Evolutionary conservation across 2,888 invertebrate species (phyloP).

Genomic region (Galerucella calmariensis): DNA sequence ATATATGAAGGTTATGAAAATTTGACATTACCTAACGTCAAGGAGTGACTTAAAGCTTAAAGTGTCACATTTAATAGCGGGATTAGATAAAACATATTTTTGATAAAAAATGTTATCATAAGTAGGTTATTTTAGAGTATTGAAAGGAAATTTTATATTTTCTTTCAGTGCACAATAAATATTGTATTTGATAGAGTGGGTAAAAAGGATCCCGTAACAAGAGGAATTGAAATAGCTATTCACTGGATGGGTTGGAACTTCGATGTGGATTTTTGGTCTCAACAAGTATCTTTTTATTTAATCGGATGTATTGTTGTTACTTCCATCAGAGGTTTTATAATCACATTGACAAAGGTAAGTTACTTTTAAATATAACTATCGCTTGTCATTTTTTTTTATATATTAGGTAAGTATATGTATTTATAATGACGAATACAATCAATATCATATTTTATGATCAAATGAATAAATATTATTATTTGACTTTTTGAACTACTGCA

Average conservation of each 20-base stretch:
- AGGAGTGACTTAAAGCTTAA: no score
- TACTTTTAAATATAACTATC: not conserved
- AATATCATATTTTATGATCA: no score
- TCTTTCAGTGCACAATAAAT: constrained; percentile 90
- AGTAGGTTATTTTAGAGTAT: not conserved
- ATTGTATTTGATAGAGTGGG: constrained; percentile 99
- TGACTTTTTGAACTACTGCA: no score
- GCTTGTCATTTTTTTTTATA: no score
- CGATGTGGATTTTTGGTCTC: constrained; percentile 99
- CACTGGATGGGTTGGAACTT: constrained; percentile 96
- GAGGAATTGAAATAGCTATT: constrained; percentile 95
- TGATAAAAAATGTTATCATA: no score
- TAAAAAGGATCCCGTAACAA: constrained; percentile 97
- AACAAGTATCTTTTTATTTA: constrained; percentile 96
- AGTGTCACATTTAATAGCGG: no score
- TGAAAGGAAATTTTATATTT: not conserved
- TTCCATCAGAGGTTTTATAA: constrained; percentile 93
- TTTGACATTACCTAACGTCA: no score
- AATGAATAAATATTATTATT: no score
- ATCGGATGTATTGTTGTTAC: constrained; percentile 98
- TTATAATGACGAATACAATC: no score
- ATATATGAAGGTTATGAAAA: no score
- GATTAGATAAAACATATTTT: no score
- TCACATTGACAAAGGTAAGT: constrained; percentile 94
- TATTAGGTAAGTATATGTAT: no score